Evolutionary conservation across 2,113 vertebrate species (phyloP).

Genomic region (Epinephelus cyanopodus): DNA sequence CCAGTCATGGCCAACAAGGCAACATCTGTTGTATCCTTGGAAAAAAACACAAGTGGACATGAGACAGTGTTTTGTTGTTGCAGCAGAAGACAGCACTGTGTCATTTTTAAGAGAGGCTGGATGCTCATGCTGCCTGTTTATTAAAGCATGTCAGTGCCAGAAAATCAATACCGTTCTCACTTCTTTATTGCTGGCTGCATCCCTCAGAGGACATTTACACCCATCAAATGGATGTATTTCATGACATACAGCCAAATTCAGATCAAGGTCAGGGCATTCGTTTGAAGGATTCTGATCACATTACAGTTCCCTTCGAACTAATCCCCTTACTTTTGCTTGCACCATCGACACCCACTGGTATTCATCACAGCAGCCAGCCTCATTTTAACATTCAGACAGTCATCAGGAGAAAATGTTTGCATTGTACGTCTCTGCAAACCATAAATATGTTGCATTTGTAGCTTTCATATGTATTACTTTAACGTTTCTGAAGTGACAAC

Average conservation of each 20-base stretch:
- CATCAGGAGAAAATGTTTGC: too few species aligned
- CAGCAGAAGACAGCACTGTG: neutral
- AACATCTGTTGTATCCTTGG: slow-evolving; percentile 96
- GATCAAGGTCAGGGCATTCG: slow-evolving; percentile 61
- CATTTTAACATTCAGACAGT: neutral
- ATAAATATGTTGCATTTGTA: too few species aligned
- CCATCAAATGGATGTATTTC: slow-evolving; percentile 36
- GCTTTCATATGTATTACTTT: too few species aligned
- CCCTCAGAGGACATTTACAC: slow-evolving; percentile 41
- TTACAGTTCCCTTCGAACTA: slow-evolving; percentile 25
- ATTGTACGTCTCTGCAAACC: too few species aligned
- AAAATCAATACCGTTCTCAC: slow-evolving; percentile 32
- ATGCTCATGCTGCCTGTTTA: neutral
- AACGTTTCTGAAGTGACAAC: too few species aligned
- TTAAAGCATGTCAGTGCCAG: slow-evolving; percentile 17
- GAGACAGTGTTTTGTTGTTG: neutral
- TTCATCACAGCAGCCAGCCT: slow-evolving; percentile 10
- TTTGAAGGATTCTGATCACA: slow-evolving; percentile 52
- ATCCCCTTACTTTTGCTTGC: slow-evolving; percentile 35
- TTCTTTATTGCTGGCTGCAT: slow-evolving; percentile 14
- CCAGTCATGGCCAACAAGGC: slow-evolving; percentile 97
- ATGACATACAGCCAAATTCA: slow-evolving; percentile 45
- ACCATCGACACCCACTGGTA: slow-evolving; percentile 29
- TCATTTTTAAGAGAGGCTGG: neutral
- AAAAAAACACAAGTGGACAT: slow-evolving; percentile 36